A percentile compares a stretch with the other conserved stretches of the same genome.
Conservation (phyloP, 2,888 invertebrate genomes). For the Cephus sareptanus region DNA sequence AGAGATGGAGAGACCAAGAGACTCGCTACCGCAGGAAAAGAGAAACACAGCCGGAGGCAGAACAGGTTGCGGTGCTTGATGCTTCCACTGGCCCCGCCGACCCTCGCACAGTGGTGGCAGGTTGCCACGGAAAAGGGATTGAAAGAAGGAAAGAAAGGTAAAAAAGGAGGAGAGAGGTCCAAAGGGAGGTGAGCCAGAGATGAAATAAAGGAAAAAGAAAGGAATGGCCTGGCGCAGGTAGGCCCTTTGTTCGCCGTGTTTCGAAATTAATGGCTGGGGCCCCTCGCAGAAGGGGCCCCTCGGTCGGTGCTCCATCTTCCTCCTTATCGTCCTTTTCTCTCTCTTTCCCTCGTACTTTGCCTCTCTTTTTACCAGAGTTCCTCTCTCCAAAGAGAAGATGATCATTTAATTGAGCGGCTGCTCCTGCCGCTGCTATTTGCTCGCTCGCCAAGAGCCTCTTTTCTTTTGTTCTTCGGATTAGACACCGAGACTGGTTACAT, state of each 20-base stretch:
- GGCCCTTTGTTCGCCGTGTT: slow-evolving; percentile 61
- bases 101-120: background rate
- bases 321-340: no score
- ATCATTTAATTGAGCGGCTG: slow-evolving; percentile 54
- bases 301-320: no score
- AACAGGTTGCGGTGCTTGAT: slow-evolving; percentile 52
- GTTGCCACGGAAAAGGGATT: slow-evolving; percentile 1
- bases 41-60: slow-evolving; percentile 53
- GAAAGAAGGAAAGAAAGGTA: slow-evolving; percentile 22
- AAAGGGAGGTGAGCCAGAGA: slow-evolving; percentile 27
- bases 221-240: slow-evolving; percentile 38
- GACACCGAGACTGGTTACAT: no score
- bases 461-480: no score
- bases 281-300: slow-evolving; percentile 25
- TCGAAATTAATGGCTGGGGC: slow-evolving; percentile 59
- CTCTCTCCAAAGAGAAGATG: slow-evolving; percentile 44
- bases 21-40: slow-evolving; percentile 42
- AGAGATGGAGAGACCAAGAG: background rate
- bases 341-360: background rate
- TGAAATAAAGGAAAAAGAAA: slow-evolving; percentile 13
- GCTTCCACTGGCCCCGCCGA: slow-evolving; percentile 18
- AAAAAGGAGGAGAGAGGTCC: slow-evolving; percentile 18
- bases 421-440: slow-evolving; percentile 24
- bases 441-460: background rate
- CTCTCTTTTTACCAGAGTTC: background rate